Evolutionary conservation across 2,113 vertebrate species (phyloP).

Genomic region (Atlantisia rogersi): DNA sequence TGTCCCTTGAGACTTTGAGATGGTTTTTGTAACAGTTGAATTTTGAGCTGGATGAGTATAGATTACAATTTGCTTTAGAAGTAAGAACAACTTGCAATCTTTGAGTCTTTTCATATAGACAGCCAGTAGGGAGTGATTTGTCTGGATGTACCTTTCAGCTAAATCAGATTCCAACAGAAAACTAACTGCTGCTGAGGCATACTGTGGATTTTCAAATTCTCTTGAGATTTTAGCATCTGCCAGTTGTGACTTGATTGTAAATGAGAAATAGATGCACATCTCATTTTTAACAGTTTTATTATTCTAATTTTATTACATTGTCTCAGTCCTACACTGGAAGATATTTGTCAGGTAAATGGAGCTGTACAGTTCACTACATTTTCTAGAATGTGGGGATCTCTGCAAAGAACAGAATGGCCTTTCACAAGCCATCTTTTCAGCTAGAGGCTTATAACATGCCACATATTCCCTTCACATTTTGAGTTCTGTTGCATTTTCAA

Average conservation of each 20-base stretch:
- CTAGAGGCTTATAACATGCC: not conserved
- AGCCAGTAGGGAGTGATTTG: not conserved
- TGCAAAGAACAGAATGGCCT: not conserved
- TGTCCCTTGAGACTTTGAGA: not conserved
- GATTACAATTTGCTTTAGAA: not conserved
- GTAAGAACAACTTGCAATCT: not conserved
- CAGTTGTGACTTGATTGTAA: not conserved
- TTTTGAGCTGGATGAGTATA: not conserved
- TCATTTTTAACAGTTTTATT: not conserved
- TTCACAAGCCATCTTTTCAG: not conserved
- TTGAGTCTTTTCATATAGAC: not conserved
- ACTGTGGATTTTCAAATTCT: conserved; percentile 2
- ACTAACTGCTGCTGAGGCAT: not conserved
- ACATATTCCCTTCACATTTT: not conserved
- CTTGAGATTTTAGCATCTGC: not conserved
- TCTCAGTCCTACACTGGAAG: not conserved
- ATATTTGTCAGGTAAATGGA: not conserved
- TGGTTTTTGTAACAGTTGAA: not conserved
- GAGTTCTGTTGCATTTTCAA: not conserved
- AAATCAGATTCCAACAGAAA: conserved; percentile 23
- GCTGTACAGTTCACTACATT: not conserved
- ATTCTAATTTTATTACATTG: not conserved
- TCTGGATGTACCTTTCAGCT: conserved; percentile 12
- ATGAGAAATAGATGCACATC: not conserved
- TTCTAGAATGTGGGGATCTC: not conserved